These are phyloP conservation scores for Thaumatotibia leucotreta DNA, from an alignment of 1,140 invertebrate species.

Conservation along the genomic window DNA sequence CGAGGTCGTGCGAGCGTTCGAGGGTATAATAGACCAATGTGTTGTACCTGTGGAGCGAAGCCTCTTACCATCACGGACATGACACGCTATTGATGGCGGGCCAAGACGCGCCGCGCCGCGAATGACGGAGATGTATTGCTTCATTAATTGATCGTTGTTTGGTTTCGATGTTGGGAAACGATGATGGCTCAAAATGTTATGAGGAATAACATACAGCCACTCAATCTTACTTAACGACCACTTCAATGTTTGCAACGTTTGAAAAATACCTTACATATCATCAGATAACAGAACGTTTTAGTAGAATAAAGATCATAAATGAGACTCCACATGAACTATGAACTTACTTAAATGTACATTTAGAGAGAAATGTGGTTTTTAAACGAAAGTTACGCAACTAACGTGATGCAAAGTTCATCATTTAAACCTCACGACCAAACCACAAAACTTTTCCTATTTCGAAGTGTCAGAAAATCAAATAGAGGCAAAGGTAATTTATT, in stretches of 20 bases:
- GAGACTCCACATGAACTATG: neutral
- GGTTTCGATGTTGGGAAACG: slow-evolving; percentile 6
- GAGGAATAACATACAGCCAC: neutral
- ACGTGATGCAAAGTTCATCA: neutral
- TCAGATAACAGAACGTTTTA: no score
- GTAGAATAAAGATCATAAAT: no score
- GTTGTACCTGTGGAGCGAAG: slow-evolving; percentile 4
- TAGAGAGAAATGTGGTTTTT: neutral
- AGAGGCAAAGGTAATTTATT: slow-evolving; percentile 33
- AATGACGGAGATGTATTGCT: slow-evolving; percentile 31
- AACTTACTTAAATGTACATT: neutral
- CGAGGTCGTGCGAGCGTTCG: slow-evolving; percentile 26
- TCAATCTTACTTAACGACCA: slow-evolving; percentile 1
- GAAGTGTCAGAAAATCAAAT: slow-evolving; percentile 21
- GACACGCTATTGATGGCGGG: slow-evolving; percentile 26
- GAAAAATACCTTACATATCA: neutral
- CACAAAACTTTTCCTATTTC: slow-evolving; percentile 15
- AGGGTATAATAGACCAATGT: slow-evolving; percentile 10
- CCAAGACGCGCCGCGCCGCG: slow-evolving; percentile 17
- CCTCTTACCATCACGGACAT: slow-evolving; percentile 2
- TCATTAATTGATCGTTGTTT: slow-evolving; percentile 30
- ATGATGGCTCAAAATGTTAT: slow-evolving; percentile 3
- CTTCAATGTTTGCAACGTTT: neutral
- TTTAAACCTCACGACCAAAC: neutral
- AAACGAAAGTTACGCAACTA: neutral